Evolutionary conservation across 2,888 invertebrate genomes (phyloP).

Genomic region (Eupithecia subumbrata): DNA sequence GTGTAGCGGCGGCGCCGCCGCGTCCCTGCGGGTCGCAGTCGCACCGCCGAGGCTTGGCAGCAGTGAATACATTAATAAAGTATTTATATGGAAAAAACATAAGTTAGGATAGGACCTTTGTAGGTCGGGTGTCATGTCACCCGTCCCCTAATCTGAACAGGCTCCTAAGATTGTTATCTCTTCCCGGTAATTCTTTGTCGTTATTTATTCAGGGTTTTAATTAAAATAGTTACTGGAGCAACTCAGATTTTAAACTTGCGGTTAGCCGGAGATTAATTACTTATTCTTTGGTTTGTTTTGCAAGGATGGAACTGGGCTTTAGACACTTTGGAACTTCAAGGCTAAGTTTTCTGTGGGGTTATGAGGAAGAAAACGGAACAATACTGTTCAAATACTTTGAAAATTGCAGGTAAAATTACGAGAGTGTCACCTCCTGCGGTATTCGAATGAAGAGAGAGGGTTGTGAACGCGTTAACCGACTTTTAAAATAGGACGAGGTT

Average conservation of each 20-base stretch:
- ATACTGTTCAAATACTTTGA: background rate
- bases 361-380: background rate
- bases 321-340: slow-evolving; percentile 9
- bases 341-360: background rate
- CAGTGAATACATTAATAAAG: too few relatives aligned
- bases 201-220: slow-evolving; percentile 47
- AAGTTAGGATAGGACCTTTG: too few relatives aligned
- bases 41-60: too few relatives aligned
- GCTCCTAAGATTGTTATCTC: slow-evolving; percentile 40
- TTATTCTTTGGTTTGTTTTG: slow-evolving; percentile 14
- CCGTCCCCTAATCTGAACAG: background rate
- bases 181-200: slow-evolving; percentile 41
- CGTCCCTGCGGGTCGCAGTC: too few relatives aligned
- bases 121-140: background rate
- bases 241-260: slow-evolving; percentile 34
- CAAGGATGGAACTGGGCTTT: background rate
- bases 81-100: too few relatives aligned
- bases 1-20: too few relatives aligned
- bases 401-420: background rate
- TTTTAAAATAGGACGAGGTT: too few relatives aligned
- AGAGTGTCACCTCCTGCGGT: background rate
- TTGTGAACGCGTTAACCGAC: too few relatives aligned
- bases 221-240: slow-evolving; percentile 48
- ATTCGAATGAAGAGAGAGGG: background rate
- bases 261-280: slow-evolving; percentile 36